Conservation (phyloP, 2,888 invertebrate genomes). For the Ennomos erosarius region DNA sequence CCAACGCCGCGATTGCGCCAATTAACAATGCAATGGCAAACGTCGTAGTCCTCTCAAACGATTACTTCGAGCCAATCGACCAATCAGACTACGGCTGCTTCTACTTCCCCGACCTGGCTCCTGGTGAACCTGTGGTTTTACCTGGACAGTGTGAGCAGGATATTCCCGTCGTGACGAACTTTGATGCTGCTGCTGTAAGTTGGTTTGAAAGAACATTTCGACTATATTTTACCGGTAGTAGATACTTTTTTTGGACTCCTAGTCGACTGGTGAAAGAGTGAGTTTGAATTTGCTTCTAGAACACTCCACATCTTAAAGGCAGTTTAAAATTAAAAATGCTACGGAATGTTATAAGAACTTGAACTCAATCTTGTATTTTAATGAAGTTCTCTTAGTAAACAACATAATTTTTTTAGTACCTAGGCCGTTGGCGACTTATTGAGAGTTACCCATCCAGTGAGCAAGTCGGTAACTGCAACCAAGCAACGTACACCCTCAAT, state of each 20-base stretch:
- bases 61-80: slow-evolving; percentile 61
- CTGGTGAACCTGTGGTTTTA: slow-evolving; percentile 61
- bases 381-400: too few relatives aligned
- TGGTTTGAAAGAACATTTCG: not conserved
- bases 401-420: slow-evolving; percentile 48
- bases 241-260: too few relatives aligned
- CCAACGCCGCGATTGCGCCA: slow-evolving; percentile 40
- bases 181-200: slow-evolving; percentile 59
- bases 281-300: too few relatives aligned
- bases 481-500: slow-evolving; percentile 78
- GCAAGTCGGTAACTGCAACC: slow-evolving; percentile 86
- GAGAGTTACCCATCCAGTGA: slow-evolving; percentile 86
- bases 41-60: slow-evolving; percentile 56
- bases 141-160: slow-evolving; percentile 64
- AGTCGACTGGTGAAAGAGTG: too few relatives aligned
- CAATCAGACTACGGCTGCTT: slow-evolving; percentile 68
- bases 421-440: slow-evolving; percentile 85
- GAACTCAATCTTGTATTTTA: too few relatives aligned
- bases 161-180: slow-evolving; percentile 59
- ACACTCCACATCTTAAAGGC: too few relatives aligned
- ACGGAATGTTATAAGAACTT: too few relatives aligned
- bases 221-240: not conserved
- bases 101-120: slow-evolving; percentile 60
- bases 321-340: too few relatives aligned
- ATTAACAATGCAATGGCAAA: slow-evolving; percentile 53